phyloP scores from a whole-genome alignment of 2,888 invertebrate species.

The Schizotus pectinicornis region DNA sequence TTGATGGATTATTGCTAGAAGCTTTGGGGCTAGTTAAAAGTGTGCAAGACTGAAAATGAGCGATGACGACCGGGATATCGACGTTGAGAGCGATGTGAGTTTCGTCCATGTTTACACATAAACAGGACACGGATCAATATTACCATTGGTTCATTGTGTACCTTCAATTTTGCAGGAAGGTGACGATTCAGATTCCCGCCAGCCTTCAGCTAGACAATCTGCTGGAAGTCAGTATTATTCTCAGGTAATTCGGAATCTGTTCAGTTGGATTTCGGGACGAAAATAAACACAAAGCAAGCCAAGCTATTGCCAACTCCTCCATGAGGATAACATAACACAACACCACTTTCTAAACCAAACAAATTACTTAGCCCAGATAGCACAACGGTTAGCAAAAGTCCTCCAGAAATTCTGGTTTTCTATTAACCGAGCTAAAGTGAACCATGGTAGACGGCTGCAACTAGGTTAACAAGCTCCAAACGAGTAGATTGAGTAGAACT shows the following conservation, averaged over 20 bases:
- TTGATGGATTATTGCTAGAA: conserved; percentile 9
- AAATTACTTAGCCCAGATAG: too few species aligned
- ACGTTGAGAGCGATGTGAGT: conserved; percentile 95
- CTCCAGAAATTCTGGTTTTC: too few species aligned
- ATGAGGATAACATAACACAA: not conserved
- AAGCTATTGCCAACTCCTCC: conserved; percentile 4
- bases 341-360: too few species aligned
- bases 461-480: too few species aligned
- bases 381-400: too few species aligned
- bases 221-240: conserved; percentile 76
- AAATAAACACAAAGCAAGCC: not conserved
- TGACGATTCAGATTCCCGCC: conserved; percentile 78
- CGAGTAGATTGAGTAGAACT: too few species aligned
- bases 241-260: conserved; percentile 63
- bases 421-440: too few species aligned
- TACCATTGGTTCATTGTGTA: conserved; percentile 22
- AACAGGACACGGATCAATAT: conserved; percentile 28
- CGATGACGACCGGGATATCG: conserved; percentile 94
- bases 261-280: conserved; percentile 2
- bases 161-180: conserved; percentile 68
- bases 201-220: conserved; percentile 64
- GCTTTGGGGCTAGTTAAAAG: conserved; percentile 25
- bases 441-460: too few species aligned
- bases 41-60: conserved; percentile 69
- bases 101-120: conserved; percentile 30